Evolutionary conservation across 2,113 vertebrate species (phyloP).

Genomic region (Ctenodactylus gundi): DNA sequence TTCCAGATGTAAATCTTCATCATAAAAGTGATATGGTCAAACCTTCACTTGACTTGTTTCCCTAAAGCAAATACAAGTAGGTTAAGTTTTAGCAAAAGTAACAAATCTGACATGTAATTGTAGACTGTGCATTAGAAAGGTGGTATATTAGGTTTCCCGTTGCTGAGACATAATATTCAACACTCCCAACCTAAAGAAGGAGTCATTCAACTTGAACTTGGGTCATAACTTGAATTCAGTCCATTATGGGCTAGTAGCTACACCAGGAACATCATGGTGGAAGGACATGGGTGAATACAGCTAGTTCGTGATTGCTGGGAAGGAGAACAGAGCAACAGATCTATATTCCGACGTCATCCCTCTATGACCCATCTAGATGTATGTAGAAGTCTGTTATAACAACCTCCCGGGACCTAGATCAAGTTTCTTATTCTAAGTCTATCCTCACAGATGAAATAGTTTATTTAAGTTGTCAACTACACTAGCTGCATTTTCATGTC

Average conservation of each 20-base stretch:
- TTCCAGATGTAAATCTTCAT: neutral
- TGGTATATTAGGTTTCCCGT: neutral
- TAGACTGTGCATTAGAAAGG: neutral
- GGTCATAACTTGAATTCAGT: too few relatives aligned
- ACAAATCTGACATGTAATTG: neutral
- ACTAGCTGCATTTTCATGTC: neutral
- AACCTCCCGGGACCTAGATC: neutral
- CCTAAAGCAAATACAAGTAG: neutral
- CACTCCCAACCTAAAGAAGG: neutral
- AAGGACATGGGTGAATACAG: too few relatives aligned
- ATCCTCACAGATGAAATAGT: neutral
- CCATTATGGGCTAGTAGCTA: neutral
- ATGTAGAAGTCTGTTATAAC: neutral
- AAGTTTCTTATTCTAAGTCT: neutral
- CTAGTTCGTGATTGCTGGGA: neutral
- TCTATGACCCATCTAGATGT: neutral
- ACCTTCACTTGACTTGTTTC: neutral
- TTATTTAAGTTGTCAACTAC: neutral
- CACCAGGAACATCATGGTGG: neutral
- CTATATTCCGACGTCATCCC: neutral
- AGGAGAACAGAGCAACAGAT: neutral
- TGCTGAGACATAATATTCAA: neutral
- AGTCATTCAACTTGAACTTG: too few relatives aligned
- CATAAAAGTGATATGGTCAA: neutral
- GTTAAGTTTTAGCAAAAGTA: neutral